These are phyloP conservation scores for Drosophila auraria DNA, from an alignment of 1,140 invertebrate genomes.

Conservation along the genomic window DNA sequence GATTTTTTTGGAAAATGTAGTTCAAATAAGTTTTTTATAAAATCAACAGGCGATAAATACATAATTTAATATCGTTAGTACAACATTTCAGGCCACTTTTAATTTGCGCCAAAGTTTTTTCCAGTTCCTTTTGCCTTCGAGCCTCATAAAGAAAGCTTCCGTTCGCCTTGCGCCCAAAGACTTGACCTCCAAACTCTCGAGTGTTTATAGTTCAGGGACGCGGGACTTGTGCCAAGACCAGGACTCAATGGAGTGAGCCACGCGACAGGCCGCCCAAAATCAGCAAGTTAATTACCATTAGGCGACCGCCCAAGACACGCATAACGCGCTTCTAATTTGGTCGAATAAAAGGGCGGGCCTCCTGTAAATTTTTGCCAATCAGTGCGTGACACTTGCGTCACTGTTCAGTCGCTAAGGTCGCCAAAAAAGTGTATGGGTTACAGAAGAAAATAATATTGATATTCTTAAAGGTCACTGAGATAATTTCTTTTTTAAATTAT, in stretches of 20 bases:
- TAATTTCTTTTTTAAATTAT: not conserved
- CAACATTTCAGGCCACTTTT: conserved; percentile 15
- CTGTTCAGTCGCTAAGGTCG: not conserved
- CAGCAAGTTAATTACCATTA: conserved; percentile 70
- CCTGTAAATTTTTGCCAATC: conserved; percentile 53
- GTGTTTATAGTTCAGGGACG: conserved; percentile 16
- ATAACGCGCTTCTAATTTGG: conserved; percentile 60
- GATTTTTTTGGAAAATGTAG: not conserved
- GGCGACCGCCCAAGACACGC: conserved; percentile 36
- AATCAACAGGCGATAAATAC: not conserved
- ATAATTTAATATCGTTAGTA: conserved; percentile 5
- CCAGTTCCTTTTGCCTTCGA: conserved; percentile 17
- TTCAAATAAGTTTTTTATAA: not conserved
- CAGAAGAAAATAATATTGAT: not conserved
- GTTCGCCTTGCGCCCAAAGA: conserved; percentile 18
- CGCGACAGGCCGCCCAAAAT: conserved; percentile 63
- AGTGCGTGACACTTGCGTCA: conserved; percentile 60
- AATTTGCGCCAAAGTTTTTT: conserved; percentile 13
- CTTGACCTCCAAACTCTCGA: conserved; percentile 18
- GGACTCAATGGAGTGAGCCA: conserved; percentile 70
- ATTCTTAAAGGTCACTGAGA: too few species aligned
- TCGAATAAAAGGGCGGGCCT: conserved; percentile 23
- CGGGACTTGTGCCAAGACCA: conserved; percentile 6
- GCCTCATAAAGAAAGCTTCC: conserved; percentile 17
- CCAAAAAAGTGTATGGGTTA: too few species aligned